Evolutionary conservation across 1,140 invertebrate genomes (phyloP), one percentile per base, ranked within the genome.

Genomic region (Neodiprion pinetum): DNA sequence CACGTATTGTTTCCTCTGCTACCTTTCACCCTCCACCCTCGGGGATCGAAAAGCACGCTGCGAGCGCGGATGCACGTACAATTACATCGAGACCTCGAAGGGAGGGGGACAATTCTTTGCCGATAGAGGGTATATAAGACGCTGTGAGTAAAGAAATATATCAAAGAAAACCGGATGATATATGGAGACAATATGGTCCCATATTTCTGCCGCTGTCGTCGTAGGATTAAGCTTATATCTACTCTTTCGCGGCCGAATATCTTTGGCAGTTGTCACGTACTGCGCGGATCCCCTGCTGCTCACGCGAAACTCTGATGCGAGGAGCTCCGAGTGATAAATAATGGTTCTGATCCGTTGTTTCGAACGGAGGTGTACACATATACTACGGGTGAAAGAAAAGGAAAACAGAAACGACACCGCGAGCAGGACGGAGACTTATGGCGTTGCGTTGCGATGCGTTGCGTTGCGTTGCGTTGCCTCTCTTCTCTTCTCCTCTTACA

Each of bases 401-500:
- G 53, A 17, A 61, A 14, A 61, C 11, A 61, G 53, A 61, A 61
- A 61, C 11, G n/a, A 61, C 11, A 61, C 11, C 67, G 78, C 72
- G 67, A 72, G 49, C 14, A 72, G 73, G 80, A 85, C 82, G 83
- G 83, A 83, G 83, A 82, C 80, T 79, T 81, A 81, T 53, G 76
- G 76, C 76, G 83, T 80, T 79, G 81, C 83, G 11, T 61, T 17
- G 53, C 53, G 11, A 61, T 17, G 53, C 53, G 53, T 5, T 61
- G 28, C 28, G 28, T 40, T 21, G 17, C 80, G 53, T 5, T 61
- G 28, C 28, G 28, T 40, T 21, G 17, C 80, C 79, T 81, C 80
- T 72, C 77, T 76, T 83, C 78, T 78, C 79, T 80, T 83, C 77
- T 80, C 78, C 80, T 84, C 80, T 85, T 84, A 84, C 83, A 40